phyloP scores from a whole-genome alignment of 2,797 vertebrate species.

The Ptychobarbus kaznakovi region DNA sequence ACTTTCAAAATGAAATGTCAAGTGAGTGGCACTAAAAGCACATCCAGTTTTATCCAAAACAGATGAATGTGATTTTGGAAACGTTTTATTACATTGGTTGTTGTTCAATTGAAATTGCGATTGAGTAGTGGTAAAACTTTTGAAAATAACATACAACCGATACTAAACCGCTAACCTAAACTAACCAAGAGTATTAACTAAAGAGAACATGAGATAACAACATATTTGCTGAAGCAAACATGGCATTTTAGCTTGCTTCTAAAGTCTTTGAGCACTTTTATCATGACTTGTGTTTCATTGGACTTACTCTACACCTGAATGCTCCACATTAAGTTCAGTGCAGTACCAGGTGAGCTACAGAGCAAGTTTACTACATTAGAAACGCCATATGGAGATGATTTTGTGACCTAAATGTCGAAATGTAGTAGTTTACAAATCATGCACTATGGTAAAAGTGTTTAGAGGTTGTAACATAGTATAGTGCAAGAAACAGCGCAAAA shows the following conservation, averaged over 20 bases:
- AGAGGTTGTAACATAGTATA: too few species aligned
- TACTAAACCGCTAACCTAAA: neutral
- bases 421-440: neutral
- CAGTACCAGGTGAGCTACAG: neutral
- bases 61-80: neutral
- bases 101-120: neutral
- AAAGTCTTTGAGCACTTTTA: neutral
- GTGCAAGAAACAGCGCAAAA: too few species aligned
- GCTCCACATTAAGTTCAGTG: neutral
- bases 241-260: neutral
- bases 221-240: neutral
- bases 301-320: neutral
- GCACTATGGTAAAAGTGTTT: neutral
- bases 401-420: neutral
- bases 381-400: neutral
- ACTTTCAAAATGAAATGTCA: neutral
- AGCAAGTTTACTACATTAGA: neutral
- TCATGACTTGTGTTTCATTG: neutral
- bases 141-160: neutral
- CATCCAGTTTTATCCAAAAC: neutral
- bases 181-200: neutral
- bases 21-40: neutral
- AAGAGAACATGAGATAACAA: neutral
- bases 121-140: neutral
- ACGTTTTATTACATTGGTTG: neutral